These are phyloP conservation scores for Sericinus montela DNA, from an alignment of 2,888 invertebrate species.

Conservation along the genomic window DNA sequence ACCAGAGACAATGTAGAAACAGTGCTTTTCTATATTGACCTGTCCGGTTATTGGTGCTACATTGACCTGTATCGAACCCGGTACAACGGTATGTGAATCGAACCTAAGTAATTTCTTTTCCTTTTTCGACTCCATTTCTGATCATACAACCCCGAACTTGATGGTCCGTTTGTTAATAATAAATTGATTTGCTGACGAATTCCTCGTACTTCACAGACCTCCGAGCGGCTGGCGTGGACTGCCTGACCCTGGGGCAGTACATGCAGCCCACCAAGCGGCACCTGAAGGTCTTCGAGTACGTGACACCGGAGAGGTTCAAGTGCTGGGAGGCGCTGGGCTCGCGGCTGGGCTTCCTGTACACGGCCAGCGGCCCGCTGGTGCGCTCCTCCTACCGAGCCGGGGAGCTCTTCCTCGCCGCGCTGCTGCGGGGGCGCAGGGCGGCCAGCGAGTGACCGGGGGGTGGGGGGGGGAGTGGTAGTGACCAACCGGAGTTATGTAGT, in stretches of 20 bases:
- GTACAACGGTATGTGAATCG: too few relatives aligned
- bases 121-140: too few relatives aligned
- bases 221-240: constrained; percentile 91
- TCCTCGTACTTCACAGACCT: constrained; percentile 86
- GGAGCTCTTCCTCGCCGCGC: constrained; percentile 92
- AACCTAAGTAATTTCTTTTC: too few relatives aligned
- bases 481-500: too few relatives aligned
- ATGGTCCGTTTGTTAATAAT: too few relatives aligned
- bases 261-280: constrained; percentile 99
- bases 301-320: constrained; percentile 95
- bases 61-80: too few relatives aligned
- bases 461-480: too few relatives aligned
- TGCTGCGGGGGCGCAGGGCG: constrained; percentile 82
- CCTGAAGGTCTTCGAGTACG: constrained; percentile 96
- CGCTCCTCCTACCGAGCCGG: constrained; percentile 99
- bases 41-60: too few relatives aligned
- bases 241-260: constrained; percentile 98
- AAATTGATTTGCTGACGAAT: too few relatives aligned
- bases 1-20: too few relatives aligned
- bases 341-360: constrained; percentile 95
- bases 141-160: too few relatives aligned
- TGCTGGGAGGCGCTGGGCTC: constrained; percentile 91
- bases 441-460: constrained; percentile 48
- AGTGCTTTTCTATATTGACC: too few relatives aligned
- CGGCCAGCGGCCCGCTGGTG: constrained; percentile 98